Evolutionary conservation across 1,140 invertebrate genomes (phyloP), one percentile per base, ranked within the genome.

Genomic region (Heliconius himera): DNA sequence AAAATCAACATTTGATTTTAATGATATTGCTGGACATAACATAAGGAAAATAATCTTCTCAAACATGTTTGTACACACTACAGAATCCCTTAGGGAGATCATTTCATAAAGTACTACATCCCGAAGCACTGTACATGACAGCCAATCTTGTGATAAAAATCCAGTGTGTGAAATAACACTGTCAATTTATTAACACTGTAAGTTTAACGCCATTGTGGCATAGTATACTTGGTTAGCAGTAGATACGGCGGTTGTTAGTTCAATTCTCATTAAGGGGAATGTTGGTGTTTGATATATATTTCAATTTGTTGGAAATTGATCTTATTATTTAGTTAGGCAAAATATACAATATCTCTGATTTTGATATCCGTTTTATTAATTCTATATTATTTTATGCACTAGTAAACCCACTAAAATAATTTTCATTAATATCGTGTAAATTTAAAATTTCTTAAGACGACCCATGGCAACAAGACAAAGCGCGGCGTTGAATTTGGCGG

Each of bases 91-190:
- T 29, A 26, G 11, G 60, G 60, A 66, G 60, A 66, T 66, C n/a
- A 16, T 66, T 66, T 66, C 13, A 26, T 13, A 29, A 66, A 4
- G 56, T 29, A 66, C 22, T 66, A 66, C 60, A 66, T 66, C 22
- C 0, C 3, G 13, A 26, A 4, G 11, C 60, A 29, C 3, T 66
- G 60, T 29, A 26, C 3, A 3, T 66, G 60, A 66, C 60, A 66
- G 26, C 60, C 60, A 66, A 29, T 66, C 60, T 29, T 26, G 60
- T 66, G 60, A 66, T 66, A 66, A 66, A 78, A 80, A 80, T 73
- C 73, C 66, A 76, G 29, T 29, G 22, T 80, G 70, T 66, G 22
- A 66, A 16, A 29, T 66, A 46, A 29, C 22, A 66, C 60, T 66
- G 26, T 66, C 60, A 66, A 66, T 66, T 66, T 66, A 66, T 36